Evolutionary conservation across 2,888 invertebrate genomes (phyloP).

Genomic region (Halictus quadricinctus): DNA sequence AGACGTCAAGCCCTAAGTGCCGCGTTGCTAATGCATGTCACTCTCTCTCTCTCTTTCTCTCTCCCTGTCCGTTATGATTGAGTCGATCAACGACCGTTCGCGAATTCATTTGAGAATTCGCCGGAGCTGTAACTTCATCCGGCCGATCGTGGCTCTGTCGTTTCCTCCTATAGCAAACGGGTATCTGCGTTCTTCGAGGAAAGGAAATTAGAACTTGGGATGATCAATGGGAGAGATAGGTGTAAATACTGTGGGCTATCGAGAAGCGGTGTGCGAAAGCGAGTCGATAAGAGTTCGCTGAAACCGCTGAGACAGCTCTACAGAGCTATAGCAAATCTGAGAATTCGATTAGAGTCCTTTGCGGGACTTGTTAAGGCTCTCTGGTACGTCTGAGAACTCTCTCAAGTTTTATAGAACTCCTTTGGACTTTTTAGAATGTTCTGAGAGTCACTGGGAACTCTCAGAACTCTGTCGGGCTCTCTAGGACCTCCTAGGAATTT

Average conservation of each 20-base stretch:
- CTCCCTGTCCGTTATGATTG: not conserved
- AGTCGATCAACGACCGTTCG: not conserved
- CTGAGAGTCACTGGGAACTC: not conserved
- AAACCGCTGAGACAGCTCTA: not conserved
- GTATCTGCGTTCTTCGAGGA: not conserved
- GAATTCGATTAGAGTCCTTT: not conserved
- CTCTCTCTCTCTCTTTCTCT: not conserved
- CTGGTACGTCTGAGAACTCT: not conserved
- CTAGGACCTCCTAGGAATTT: not conserved
- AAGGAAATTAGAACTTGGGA: not conserved
- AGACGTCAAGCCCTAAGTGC: constrained; percentile 3
- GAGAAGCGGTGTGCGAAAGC: not conserved
- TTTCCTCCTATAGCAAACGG: not conserved
- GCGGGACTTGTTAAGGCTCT: not conserved
- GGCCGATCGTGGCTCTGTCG: not conserved
- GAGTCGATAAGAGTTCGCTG: not conserved
- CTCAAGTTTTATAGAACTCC: not conserved
- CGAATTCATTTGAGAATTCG: not conserved
- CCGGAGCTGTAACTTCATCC: not conserved
- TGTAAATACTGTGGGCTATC: not conserved
- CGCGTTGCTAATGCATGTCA: not conserved
- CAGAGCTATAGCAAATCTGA: not conserved
- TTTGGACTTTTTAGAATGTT: not conserved
- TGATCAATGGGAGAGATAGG: not conserved
- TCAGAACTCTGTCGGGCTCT: not conserved